Base-by-base conservation (phyloP, 1,140 invertebrate genomes). In the Drosophila mojavensis region DNA sequence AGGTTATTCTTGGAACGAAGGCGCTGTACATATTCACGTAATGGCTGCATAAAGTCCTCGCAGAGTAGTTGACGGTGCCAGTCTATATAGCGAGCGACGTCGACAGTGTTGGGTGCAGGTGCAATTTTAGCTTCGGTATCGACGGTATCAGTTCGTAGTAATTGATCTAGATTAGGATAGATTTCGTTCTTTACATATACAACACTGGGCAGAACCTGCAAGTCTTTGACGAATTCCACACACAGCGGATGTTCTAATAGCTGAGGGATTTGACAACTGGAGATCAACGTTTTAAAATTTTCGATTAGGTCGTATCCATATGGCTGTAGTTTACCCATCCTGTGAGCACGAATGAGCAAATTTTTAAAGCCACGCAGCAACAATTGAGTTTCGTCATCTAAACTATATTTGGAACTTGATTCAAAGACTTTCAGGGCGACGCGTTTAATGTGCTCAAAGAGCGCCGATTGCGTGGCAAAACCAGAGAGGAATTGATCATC, bases 1-100 rank as follows among this genome's bases (percentile, higher is more conserved):
- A 89, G 69, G 56, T 92, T 82, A 17, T 86, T 75, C 36, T 84
- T 85, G 53, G 75, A 75, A 30, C 79, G 90, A 50, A 90, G 33
- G 11, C 67, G 43, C 11, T 56, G 62, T 3, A 91, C 82, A 58
- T 91, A 92, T 56, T 86, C 93, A 6, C 94, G 79, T 43, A 96
- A 78, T 3, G 95, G 95, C 1, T 90, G 83, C 43, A 94, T 93
- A 91, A 95, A 96, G 91, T 97, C 97, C 93, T 97, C 96, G 10
- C 96, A 90, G 20, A 97, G 90, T 3, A 97, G 92, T 10, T 96
- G 92, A 81, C 96, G 97, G 77, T 97, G 97, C 0, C 95, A 93
- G 79, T 97, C 96, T 10, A 98, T 91, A 84, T 98, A 98, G 75
- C 97, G 94, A 28, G 96, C 45, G 2, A 78, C 74, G 48, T 88